A percentile compares a stretch with the other conserved stretches of the same genome.
These are phyloP conservation scores for Salvelinus namaycush DNA, from an alignment of 2,113 vertebrate genomes.

Conservation along the genomic window DNA sequence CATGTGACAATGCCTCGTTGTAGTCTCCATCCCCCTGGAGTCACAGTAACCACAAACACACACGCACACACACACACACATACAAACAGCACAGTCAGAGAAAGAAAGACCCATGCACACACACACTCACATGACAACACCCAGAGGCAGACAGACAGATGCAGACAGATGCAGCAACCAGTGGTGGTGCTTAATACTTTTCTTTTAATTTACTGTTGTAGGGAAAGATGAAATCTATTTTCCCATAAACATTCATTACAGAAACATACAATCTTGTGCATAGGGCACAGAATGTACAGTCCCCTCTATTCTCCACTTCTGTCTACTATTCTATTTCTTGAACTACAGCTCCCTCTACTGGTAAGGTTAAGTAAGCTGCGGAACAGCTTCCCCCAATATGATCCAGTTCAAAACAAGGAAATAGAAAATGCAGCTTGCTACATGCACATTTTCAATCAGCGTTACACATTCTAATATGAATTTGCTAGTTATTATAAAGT, in stretches of 20 bases:
- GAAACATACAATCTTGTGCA: no score
- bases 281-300: background rate
- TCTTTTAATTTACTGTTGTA: background rate
- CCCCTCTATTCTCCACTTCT: background rate
- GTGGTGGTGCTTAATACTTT: no score
- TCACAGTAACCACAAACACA: background rate
- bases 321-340: no score
- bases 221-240: background rate
- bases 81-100: background rate
- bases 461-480: background rate
- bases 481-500: background rate
- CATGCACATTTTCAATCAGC: background rate
- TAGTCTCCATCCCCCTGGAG: conserved; percentile 3
- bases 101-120: background rate
- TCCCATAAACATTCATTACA: no score
- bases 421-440: background rate
- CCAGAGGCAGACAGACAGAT: background rate
- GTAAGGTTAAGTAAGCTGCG: background rate
- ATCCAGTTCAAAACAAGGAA: background rate
- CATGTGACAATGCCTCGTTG: background rate
- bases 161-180: no score
- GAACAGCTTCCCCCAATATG: no score
- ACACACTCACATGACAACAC: conserved; percentile 2
- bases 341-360: background rate
- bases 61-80: background rate